phyloP scores from a whole-genome alignment of 1,140 invertebrate genomes.

The Brachionus rubens region DNA sequence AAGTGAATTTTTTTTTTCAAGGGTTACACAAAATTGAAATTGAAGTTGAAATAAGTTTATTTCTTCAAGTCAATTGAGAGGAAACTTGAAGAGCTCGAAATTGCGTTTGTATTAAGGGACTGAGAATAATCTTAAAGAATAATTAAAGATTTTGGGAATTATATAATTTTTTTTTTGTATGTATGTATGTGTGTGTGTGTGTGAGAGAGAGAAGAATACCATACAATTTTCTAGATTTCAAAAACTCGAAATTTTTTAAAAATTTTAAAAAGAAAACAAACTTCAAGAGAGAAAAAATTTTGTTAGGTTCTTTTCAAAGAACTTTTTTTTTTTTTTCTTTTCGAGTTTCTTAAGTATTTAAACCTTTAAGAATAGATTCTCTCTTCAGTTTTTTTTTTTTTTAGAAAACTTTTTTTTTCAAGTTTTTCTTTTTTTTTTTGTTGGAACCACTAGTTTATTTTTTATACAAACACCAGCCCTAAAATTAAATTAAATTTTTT shows the following conservation, averaged over 20 bases:
- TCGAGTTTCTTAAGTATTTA: conserved; percentile 31
- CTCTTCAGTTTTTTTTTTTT: too few species aligned
- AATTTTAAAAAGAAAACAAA: conserved; percentile 37
- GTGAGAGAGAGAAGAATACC: conserved; percentile 7
- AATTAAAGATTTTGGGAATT: conserved; percentile 32
- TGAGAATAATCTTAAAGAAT: conserved; percentile 13
- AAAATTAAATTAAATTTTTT: too few species aligned
- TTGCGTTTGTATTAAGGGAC: conserved; percentile 26
- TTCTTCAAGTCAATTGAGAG: conserved; percentile 24
- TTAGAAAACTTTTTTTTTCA: not conserved
- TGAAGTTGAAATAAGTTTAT: not conserved
- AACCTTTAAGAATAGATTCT: conserved; percentile 23
- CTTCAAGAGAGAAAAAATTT: conserved; percentile 17
- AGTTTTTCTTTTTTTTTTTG: conserved; percentile 17
- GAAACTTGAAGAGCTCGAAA: conserved; percentile 25
- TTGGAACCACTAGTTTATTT: too few species aligned
- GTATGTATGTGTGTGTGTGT: too few species aligned
- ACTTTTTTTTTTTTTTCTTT: too few species aligned
- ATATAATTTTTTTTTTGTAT: conserved; percentile 32
- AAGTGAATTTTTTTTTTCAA: too few species aligned
- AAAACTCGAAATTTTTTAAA: conserved; percentile 36
- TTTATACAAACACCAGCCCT: too few species aligned
- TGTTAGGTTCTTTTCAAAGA: too few species aligned
- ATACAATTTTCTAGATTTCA: conserved; percentile 26
- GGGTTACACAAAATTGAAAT: too few species aligned